A percentile compares a stretch with the other conserved stretches of the same genome.
Evolutionary conservation across 2,113 vertebrate genomes (phyloP).

Genomic region (Chlamydotis undulata): DNA sequence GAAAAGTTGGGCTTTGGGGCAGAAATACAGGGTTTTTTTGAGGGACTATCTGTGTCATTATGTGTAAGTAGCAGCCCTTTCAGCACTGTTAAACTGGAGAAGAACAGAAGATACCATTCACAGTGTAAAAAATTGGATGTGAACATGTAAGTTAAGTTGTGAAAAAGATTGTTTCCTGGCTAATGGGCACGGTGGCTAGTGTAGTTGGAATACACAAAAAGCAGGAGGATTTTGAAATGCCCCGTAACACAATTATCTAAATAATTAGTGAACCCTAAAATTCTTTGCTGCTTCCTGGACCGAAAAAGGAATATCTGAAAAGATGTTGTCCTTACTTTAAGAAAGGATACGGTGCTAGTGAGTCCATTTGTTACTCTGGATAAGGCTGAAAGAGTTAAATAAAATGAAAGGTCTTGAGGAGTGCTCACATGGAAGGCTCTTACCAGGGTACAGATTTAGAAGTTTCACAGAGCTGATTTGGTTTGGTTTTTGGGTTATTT

Average conservation of each 20-base stretch:
- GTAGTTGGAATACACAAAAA: neutral
- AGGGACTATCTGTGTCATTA: neutral
- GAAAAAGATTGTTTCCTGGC: neutral
- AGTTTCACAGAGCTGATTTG: neutral
- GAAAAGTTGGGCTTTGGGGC: neutral
- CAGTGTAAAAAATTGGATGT: neutral
- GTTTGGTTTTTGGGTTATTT: neutral
- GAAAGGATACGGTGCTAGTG: neutral
- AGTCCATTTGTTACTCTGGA: neutral
- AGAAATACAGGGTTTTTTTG: neutral
- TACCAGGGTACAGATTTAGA: neutral
- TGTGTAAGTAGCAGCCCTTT: neutral
- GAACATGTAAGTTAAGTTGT: neutral
- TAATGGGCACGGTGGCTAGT: neutral
- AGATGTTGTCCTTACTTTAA: neutral
- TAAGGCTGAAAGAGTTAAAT: neutral
- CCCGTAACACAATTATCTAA: neutral
- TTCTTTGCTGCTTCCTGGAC: neutral
- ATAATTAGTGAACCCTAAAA: neutral
- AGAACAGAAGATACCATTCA: neutral
- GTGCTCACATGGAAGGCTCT: neutral
- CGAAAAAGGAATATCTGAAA: neutral
- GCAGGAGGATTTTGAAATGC: neutral
- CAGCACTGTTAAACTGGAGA: neutral
- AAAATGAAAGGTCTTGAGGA: neutral